Conservation (phyloP, 2,888 invertebrate species). For the Eustalomyia histrio region DNA sequence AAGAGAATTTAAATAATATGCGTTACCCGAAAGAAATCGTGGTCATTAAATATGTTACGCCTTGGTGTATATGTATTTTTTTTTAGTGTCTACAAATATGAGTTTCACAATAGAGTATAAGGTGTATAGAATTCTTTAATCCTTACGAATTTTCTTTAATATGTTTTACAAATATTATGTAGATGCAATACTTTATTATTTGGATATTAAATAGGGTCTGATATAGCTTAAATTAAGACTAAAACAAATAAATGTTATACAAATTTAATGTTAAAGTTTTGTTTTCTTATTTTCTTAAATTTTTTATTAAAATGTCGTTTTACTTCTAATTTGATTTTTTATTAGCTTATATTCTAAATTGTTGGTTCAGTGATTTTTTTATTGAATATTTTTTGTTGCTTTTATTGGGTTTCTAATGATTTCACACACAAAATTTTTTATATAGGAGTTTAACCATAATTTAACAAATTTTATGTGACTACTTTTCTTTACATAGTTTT, state of each 20-base stretch:
- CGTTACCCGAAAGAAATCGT: conserved; percentile 44
- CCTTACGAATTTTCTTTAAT: conserved; percentile 6
- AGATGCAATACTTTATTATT: neutral
- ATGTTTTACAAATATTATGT: neutral
- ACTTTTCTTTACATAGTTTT: conserved; percentile 33
- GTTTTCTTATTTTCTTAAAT: no score
- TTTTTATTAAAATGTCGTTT: no score
- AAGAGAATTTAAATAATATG: conserved; percentile 30
- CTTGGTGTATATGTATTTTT: neutral
- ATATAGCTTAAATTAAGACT: no score
- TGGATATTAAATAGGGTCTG: neutral
- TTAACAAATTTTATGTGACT: conserved; percentile 54
- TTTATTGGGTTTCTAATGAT: conserved; percentile 50
- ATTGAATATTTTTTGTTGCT: conserved; percentile 12
- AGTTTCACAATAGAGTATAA: conserved; percentile 8
- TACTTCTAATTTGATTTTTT: neutral
- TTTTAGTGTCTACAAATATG: conserved; percentile 2
- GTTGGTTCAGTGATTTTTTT: conserved; percentile 56
- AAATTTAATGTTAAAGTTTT: no score
- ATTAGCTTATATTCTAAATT: conserved; percentile 29
- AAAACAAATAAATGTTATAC: no score
- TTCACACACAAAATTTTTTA: conserved; percentile 31
- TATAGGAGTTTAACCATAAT: conserved; percentile 25
- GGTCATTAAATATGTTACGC: conserved; percentile 13
- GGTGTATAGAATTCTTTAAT: conserved; percentile 25